phyloP scores from a whole-genome alignment of 2,797 vertebrate species.

The Anisognathus igniventris region DNA sequence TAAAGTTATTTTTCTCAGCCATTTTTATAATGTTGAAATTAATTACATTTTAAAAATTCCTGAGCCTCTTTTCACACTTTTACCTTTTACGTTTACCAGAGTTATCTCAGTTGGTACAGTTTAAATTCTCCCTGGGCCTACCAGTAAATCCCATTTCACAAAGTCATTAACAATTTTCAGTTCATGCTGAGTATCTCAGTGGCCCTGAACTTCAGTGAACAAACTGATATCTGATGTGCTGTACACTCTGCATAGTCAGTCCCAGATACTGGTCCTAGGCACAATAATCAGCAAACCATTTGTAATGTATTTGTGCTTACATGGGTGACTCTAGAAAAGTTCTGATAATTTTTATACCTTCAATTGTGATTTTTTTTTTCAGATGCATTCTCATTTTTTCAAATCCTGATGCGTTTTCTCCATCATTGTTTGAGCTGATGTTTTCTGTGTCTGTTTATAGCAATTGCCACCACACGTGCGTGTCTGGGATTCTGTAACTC shows the following conservation, averaged over 20 bases:
- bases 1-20: accelerated
- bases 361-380: not conserved
- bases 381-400: not conserved
- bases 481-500: conserved; percentile 96
- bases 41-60: not conserved
- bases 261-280: not conserved
- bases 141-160: not conserved
- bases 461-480: conserved; percentile 93
- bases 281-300: not conserved
- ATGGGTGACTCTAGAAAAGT: not conserved
- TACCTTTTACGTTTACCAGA: not conserved
- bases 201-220: not conserved
- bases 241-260: not conserved
- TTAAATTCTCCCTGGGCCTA: not conserved
- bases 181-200: not conserved
- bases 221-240: not conserved
- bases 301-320: not conserved
- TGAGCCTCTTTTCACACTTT: not conserved
- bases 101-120: not conserved
- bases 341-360: not conserved
- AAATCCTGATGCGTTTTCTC: not conserved
- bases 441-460: conserved; percentile 58
- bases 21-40: not conserved
- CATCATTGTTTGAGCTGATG: not conserved
- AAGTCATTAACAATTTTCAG: not conserved